Evolutionary conservation across 53 echinoderm and acorn worm genomes (phyloP).

Genomic region (Apostichopus leukothele): DNA sequence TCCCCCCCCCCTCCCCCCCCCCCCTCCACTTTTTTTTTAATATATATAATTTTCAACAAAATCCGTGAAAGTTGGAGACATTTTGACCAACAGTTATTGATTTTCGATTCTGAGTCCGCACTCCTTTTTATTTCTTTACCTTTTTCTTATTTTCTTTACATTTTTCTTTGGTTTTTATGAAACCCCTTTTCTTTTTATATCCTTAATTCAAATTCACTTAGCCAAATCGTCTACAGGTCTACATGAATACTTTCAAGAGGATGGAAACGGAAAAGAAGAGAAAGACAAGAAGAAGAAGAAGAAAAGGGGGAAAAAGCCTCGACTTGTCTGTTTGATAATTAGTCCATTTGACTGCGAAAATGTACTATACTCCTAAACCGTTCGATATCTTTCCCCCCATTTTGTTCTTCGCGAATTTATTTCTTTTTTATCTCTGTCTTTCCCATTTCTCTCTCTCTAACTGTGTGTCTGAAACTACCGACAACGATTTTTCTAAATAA

Average conservation of each 20-base stretch:
- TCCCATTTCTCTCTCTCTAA: background rate
- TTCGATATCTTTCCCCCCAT: background rate
- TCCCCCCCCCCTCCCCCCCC: too few relatives aligned
- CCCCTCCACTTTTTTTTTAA: background rate
- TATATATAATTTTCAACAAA: background rate
- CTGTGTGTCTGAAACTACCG: background rate
- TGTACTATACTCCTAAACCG: background rate
- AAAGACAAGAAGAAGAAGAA: background rate
- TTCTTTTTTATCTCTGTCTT: background rate
- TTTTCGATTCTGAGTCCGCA: background rate
- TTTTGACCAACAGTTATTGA: slow-evolving; percentile 8
- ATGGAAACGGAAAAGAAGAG: background rate
- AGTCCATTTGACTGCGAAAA: slow-evolving; percentile 2
- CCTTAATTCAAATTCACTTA: background rate
- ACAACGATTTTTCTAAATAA: background rate
- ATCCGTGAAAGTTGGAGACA: slow-evolving; percentile 1
- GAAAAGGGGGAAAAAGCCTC: background rate
- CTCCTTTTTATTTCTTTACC: background rate
- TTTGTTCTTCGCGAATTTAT: background rate
- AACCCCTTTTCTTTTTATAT: too few relatives aligned
- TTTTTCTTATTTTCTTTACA: too few relatives aligned
- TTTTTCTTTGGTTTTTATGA: too few relatives aligned
- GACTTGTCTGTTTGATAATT: slow-evolving; percentile 2
- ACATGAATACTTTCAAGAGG: background rate
- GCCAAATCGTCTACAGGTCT: background rate